Evolutionary conservation across 1,140 invertebrate genomes (phyloP), one percentile per base, ranked within the genome.

Genomic region (Sogatella furcifera): DNA sequence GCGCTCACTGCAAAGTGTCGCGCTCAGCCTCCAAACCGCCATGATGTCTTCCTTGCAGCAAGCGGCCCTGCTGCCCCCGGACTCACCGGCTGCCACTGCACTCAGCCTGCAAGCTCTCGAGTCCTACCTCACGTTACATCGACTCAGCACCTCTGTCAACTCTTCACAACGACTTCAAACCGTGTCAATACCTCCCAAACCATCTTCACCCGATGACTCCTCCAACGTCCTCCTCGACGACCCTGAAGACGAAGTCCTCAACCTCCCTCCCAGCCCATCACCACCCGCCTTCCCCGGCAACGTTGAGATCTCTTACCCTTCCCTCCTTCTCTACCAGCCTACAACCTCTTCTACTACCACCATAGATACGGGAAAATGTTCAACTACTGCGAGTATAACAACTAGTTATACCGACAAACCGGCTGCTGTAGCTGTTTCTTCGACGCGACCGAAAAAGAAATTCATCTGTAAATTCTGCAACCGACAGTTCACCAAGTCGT

Each of bases 401-500:
- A 64, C 66, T 6, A 59, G 69, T 55, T 60, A 66, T 17, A 54
- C 71, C 56, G 58, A 68, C 59, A 49, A 68, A 61, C 38, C 73
- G 57, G 69, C 69, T 6, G 49, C 64, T 5, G 71, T 72, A 11
- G 44, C 69, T 21, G 67, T 60, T 1, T 82, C 43, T 80, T 81
- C 21, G 77, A 70, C 77, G 56, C 70, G 85, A 57, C 80, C 84
- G 11, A 82, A 85, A 67, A 83, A 86, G 69, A 78, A 89, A 69
- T 89, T 88, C 72, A 74, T 80, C 62, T 99, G 97, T 79, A 92
- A 94, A 71, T 98, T 92, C 73, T 99, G 97, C 76, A 89, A 91
- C 70, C 82, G 97, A 43, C 89, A 97, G 69, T 99, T 99, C 74
- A 96, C 95, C 58, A 98, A 98, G 77, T 91, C 92, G 15, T 98